These are phyloP conservation scores for Pharmacophagus antenor DNA, from an alignment of 2,888 invertebrate genomes.

Conservation along the genomic window DNA sequence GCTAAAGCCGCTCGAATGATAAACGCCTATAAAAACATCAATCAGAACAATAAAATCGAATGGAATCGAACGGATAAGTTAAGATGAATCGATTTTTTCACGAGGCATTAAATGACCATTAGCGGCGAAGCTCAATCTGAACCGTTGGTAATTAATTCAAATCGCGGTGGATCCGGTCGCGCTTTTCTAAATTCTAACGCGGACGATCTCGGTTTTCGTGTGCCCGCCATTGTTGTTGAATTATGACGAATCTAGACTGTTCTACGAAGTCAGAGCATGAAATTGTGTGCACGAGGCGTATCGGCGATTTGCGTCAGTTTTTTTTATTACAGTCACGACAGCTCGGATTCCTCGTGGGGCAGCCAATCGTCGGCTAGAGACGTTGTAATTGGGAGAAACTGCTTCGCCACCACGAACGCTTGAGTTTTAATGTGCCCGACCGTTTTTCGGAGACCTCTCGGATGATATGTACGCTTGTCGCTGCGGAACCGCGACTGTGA, in stretches of 20 bases:
- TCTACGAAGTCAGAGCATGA: slow-evolving; percentile 73
- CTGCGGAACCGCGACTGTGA: slow-evolving; percentile 35
- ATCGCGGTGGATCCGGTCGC: slow-evolving; percentile 43
- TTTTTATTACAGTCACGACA: slow-evolving; percentile 78
- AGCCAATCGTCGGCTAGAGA: slow-evolving; percentile 74
- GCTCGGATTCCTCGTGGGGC: slow-evolving; percentile 71
- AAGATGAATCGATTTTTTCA: slow-evolving; percentile 43
- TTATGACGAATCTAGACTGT: slow-evolving; percentile 75
- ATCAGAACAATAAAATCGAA: slow-evolving; percentile 60
- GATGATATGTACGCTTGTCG: slow-evolving; percentile 45
- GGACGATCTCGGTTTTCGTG: slow-evolving; percentile 44
- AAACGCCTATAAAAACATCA: slow-evolving; percentile 55
- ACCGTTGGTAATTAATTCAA: slow-evolving; percentile 55
- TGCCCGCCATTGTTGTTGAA: slow-evolving; percentile 52
- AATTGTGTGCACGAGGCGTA: slow-evolving; percentile 80
- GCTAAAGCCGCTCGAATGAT: slow-evolving; percentile 42
- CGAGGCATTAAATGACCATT: slow-evolving; percentile 60
- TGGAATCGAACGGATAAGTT: slow-evolving; percentile 41
- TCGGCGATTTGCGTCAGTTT: slow-evolving; percentile 80
- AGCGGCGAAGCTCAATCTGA: slow-evolving; percentile 49
- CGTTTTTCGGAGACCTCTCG: slow-evolving; percentile 54
- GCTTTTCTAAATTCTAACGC: slow-evolving; percentile 39
- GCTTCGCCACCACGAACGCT: slow-evolving; percentile 72
- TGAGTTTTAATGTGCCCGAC: slow-evolving; percentile 60
- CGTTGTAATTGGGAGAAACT: slow-evolving; percentile 79